A percentile compares a stretch with the other conserved stretches of the same genome.
Conservation (phyloP, 2,888 invertebrate species). For the Catocala nupta region DNA sequence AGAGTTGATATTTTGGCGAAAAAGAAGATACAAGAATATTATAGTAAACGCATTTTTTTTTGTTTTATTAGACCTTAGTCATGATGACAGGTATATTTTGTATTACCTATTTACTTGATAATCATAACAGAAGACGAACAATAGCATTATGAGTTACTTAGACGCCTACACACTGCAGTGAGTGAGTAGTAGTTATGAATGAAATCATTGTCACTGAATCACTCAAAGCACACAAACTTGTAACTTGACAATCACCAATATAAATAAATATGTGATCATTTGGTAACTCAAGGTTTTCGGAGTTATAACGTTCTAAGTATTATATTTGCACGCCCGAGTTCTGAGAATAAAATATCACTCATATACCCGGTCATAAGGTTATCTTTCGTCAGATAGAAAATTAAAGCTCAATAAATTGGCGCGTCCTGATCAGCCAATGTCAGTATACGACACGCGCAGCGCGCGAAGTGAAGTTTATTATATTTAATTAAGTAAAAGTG, state of each 20-base stretch:
- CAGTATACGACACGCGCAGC: constrained; percentile 64
- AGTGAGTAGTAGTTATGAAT: constrained; percentile 40
- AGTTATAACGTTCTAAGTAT: constrained; percentile 48
- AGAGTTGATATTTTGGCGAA: no score
- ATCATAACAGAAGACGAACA: neutral
- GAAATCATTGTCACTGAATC: constrained; percentile 67
- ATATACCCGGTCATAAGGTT: constrained; percentile 74
- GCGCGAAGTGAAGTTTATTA: constrained; percentile 50
- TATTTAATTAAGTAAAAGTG: constrained; percentile 32
- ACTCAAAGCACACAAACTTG: constrained; percentile 53
- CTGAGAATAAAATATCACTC: constrained; percentile 77
- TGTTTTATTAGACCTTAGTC: no score
- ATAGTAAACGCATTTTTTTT: no score
- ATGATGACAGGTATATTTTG: no score
- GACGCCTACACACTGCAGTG: neutral
- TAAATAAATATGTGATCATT: constrained; percentile 64
- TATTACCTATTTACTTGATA: no score
- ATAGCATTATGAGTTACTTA: neutral
- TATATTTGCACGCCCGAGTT: constrained; percentile 70
- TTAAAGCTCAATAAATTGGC: constrained; percentile 79
- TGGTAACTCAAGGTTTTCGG: constrained; percentile 58
- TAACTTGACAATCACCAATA: constrained; percentile 59
- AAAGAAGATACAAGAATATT: no score
- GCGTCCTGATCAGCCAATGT: constrained; percentile 62
- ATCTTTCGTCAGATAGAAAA: constrained; percentile 73